Percentiles rank a stretch among this genome's conserved stretches.
Conservation (phyloP, 2,888 invertebrate genomes). For the Nasonovia ribisnigri region DNA sequence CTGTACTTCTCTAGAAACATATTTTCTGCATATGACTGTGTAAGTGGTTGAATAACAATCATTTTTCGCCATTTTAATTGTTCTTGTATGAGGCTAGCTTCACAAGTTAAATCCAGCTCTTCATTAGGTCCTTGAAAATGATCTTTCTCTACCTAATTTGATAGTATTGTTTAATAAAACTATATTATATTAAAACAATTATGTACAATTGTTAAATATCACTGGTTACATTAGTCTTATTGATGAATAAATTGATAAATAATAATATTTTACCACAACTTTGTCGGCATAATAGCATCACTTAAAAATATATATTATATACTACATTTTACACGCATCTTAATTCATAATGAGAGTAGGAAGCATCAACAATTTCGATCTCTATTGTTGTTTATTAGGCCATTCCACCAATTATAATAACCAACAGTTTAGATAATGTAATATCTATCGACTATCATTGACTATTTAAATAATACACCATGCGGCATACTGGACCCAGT, state of each 20-base stretch:
- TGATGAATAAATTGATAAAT: neutral
- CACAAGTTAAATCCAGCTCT: constrained; percentile 54
- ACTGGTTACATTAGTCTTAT: neutral
- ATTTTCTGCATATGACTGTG: constrained; percentile 39
- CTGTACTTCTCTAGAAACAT: constrained; percentile 57
- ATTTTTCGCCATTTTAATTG: constrained; percentile 62
- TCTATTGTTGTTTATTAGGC: neutral
- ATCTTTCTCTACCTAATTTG: constrained; percentile 47
- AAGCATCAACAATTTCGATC: neutral
- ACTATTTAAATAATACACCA: neutral
- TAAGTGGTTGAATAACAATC: constrained; percentile 50
- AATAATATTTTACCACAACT: neutral
- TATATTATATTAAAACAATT: neutral
- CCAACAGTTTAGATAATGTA: neutral
- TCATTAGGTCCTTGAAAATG: constrained; percentile 55
- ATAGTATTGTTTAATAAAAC: neutral
- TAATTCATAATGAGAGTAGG: neutral
- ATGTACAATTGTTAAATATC: neutral
- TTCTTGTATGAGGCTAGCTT: constrained; percentile 52
- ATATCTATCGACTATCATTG: neutral
- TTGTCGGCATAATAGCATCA: neutral
- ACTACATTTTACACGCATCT: neutral
- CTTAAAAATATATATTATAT: neutral
- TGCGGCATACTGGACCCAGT: neutral
- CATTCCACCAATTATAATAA: neutral